These are phyloP conservation scores for Numenius phaeopus DNA, from an alignment of 2,797 vertebrate genomes.

Conservation along the genomic window DNA sequence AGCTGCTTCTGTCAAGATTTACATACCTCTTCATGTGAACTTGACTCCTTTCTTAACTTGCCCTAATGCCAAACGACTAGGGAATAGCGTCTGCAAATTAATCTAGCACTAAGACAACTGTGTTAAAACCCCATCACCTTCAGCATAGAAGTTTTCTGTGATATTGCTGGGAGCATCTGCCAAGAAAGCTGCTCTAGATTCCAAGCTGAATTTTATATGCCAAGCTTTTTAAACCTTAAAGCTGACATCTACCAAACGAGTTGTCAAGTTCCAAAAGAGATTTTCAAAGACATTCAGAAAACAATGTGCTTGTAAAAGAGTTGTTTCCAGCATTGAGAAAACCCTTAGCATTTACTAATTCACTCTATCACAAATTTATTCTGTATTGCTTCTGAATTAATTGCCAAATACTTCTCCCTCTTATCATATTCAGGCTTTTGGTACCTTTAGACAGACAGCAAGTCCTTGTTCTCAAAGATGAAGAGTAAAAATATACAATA, in stretches of 20 bases:
- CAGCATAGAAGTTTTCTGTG: not conserved
- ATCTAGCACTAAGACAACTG: conserved; percentile 24
- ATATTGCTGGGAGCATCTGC: conserved; percentile 26
- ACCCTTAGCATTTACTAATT: not conserved
- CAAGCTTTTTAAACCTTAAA: conserved; percentile 38
- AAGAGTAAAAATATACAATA: not conserved
- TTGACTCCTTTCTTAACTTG: not conserved
- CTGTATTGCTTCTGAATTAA: not conserved
- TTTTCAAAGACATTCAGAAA: conserved; percentile 30
- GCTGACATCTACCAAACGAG: conserved; percentile 20
- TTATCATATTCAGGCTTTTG: not conserved
- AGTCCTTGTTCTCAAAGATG: not conserved
- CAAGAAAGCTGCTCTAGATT: conserved; percentile 42
- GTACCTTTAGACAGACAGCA: not conserved
- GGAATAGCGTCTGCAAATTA: conserved; percentile 7
- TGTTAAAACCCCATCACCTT: conserved; percentile 2
- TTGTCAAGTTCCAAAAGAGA: not conserved
- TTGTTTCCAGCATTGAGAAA: not conserved
- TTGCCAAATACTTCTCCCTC: not conserved
- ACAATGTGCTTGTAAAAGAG: not conserved
- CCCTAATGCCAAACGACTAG: not conserved
- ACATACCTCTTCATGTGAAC: not conserved
- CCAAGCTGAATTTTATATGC: conserved; percentile 27
- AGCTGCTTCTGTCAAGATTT: not conserved
- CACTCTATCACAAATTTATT: not conserved